These are phyloP conservation scores for Armadillidium nasatum DNA, from an alignment of 1,140 invertebrate species.

Conservation along the genomic window DNA sequence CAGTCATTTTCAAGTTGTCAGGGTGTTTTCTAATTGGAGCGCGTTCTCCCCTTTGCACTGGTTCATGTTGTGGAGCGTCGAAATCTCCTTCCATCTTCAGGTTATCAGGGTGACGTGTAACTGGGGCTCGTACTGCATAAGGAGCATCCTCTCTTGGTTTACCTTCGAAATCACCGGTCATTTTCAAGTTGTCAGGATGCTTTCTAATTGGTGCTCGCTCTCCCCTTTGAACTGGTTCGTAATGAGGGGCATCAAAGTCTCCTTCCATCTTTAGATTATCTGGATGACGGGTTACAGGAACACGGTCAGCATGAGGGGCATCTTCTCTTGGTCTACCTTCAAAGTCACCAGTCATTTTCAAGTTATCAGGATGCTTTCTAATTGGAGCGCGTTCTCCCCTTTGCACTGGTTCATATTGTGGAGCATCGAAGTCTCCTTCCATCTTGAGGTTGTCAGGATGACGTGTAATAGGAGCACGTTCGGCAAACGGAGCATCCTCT, in stretches of 20 bases:
- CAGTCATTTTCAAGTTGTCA: conserved; percentile 59
- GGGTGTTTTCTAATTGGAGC: conserved; percentile 49
- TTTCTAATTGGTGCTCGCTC: conserved; percentile 33
- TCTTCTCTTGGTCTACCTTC: conserved; percentile 11
- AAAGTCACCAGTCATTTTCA: conserved; percentile 52
- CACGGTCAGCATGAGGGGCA: conserved; percentile 20
- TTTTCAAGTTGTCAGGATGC: conserved; percentile 17
- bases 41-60: conserved; percentile 52
- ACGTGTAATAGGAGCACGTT: conserved; percentile 35
- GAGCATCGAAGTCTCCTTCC: conserved; percentile 37
- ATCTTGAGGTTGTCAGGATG: conserved; percentile 43
- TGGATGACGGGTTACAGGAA: conserved; percentile 52
- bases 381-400: conserved; percentile 50
- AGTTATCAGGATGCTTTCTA: conserved; percentile 46
- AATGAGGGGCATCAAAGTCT: conserved; percentile 51
- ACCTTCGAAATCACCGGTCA: conserved; percentile 53
- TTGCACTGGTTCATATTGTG: conserved; percentile 33
- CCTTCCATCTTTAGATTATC: conserved; percentile 55
- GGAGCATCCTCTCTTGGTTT: conserved; percentile 43
- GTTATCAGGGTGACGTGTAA: conserved; percentile 53
- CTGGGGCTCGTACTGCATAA: conserved; percentile 50
- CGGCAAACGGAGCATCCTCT: conserved; percentile 35
- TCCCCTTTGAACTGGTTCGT: neutral
- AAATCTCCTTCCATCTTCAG: conserved; percentile 62
- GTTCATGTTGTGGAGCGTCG: conserved; percentile 28